Evolutionary conservation across 2,888 invertebrate species (phyloP).

Genomic region (Ormia ochracea): DNA sequence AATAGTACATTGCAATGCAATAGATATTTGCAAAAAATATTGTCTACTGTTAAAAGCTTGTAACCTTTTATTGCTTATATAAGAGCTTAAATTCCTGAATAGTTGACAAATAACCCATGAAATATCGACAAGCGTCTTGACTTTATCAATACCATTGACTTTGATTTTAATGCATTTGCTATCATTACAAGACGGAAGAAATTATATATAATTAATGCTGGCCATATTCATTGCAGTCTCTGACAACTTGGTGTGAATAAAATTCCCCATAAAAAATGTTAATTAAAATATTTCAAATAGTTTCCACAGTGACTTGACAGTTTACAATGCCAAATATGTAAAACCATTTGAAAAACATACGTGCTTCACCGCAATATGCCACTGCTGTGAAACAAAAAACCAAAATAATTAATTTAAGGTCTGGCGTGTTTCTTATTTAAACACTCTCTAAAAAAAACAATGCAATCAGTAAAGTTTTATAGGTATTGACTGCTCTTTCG

Average conservation of each 20-base stretch:
- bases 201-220: not conserved
- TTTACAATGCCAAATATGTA: conserved; percentile 6
- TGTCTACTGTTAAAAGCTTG: too few species aligned
- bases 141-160: conserved; percentile 28
- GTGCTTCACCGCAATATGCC: not conserved
- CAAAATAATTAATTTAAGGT: not conserved
- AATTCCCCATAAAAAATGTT: conserved; percentile 13
- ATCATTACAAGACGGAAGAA: conserved; percentile 13
- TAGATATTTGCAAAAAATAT: too few species aligned
- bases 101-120: not conserved
- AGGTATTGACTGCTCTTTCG: too few species aligned
- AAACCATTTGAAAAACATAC: not conserved
- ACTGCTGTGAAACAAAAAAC: not conserved
- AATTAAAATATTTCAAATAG: conserved; percentile 54
- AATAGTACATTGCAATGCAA: too few species aligned
- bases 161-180: conserved; percentile 13
- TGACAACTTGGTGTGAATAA: not conserved
- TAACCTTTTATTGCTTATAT: not conserved
- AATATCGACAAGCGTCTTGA: not conserved
- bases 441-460: not conserved
- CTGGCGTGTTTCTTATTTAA: not conserved
- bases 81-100: not conserved
- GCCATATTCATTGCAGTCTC: not conserved
- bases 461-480: not conserved
- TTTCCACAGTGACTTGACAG: conserved; percentile 50